Base-by-base conservation (phyloP, 2,888 invertebrate species). In the Lumbricus terrestris region DNA sequence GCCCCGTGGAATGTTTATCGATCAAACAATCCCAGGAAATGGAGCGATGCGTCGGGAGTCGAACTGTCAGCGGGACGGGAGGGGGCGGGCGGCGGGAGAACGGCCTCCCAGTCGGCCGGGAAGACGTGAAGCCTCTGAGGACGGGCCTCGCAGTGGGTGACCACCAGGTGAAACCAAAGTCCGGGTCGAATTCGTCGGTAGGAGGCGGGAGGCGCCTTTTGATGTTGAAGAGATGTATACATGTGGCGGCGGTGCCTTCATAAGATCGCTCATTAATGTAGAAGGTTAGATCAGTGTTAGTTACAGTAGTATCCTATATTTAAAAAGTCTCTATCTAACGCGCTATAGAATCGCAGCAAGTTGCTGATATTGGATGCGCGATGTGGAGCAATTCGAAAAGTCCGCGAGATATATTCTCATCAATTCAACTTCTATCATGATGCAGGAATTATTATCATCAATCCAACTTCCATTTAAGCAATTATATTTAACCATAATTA, bases 21-120 rank as follows among this genome's bases (percentile, higher is more conserved):
- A 35, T 85, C 85, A 85, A 85, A 85, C 85, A 85, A 85, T 85
- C 85, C 35, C 37, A 35, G 85, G 37, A 85, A 85, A 37, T 35
- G 8, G 85, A 85, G 85, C 34, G 37, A 23, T 6, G 16, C 23
- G 85, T 23, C 23, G 85, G 37, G 34, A 34, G 35, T 23, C 37
- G 34, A 37, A 37, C 34, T 85, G 85, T 85, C 85, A 85, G 85
- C 85, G 85, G 15, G 18, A 0, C 35, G 23, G 85, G 20, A 35
- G 23, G 34, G 34, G 82, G 18, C 6, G 20, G 18, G 15, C 85
- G 85, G n/a, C n/a, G n/a, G n/a, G 29, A 1, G 69, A 69, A 69
- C 29, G 69, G 69, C 69, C 69, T 69, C 69, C 69, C 69, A 69
- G 69, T 69, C 69, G 69, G 69, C 69, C 69, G 8, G 69, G 69